Evolutionary conservation across 2,888 invertebrate genomes (phyloP), one percentile per base, ranked within the genome.

Genomic region (Rhagonycha fulva): DNA sequence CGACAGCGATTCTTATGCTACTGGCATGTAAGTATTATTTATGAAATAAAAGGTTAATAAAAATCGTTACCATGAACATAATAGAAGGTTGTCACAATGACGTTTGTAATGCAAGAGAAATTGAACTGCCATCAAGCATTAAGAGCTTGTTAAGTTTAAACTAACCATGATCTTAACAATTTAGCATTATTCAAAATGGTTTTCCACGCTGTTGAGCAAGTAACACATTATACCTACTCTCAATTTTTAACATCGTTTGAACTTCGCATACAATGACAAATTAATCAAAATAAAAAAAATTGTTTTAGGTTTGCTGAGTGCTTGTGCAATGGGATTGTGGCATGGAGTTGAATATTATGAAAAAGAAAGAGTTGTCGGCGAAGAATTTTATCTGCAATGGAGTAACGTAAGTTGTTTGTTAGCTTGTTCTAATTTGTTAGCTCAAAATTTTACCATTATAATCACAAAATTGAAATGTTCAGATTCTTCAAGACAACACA

Each of bases 321-420:
- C 97, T 32, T 97, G 96, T 76, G 96, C 95, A 63, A 98, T 98
- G 97, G 97, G 97, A 63, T 89, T 97, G 68, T 98, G 97, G 97
- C 97, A 98, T 86, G 97, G 96, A 72, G 97, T 97, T 28, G 97
- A 98, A 88, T 98, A 97, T 89, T 97, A 95, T 86, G 98, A 98
- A 88, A 96, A 96, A 85, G 96, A 97, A 88, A 96, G 97, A 87
- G 93, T 97, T 68, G 95, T 97, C 73, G 96, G 97, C 76, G 95
- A 96, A 84, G 96, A 97, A 85, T 98, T 93, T 86, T 97, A 94
- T 88, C 96, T 96, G 88, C 95, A 96, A 85, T 98, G 98, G 98
- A 95, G 92, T 86, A 93, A 92, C 88, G 96, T 96, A 90, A 92
- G 94, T 91, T 72, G 62, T 61, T 74, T 89, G 61, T 14, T 19